Conservation (phyloP, 1,140 invertebrate genomes). For the Zophobas morio region DNA sequence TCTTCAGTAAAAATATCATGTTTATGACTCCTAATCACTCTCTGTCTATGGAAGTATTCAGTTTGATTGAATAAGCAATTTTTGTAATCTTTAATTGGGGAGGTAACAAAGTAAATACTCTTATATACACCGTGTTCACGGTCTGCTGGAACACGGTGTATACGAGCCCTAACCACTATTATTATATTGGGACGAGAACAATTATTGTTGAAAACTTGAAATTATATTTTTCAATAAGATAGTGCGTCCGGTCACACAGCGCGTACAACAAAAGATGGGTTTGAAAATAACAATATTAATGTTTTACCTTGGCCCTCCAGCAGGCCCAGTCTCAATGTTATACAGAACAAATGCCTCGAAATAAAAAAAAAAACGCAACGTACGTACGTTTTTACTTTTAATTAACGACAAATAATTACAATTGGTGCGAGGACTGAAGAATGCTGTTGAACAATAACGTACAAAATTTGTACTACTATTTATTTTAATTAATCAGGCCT, state of each 20-base stretch:
- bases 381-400: conserved; percentile 4
- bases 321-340: too few species aligned
- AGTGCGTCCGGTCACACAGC: too few species aligned
- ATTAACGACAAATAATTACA: conserved; percentile 1
- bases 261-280: too few species aligned
- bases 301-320: not conserved
- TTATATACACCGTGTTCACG: not conserved
- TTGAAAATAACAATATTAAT: not conserved
- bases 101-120: conserved; percentile 2
- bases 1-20: too few species aligned
- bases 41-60: too few species aligned
- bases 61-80: too few species aligned
- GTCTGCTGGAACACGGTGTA: not conserved
- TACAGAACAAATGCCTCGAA: too few species aligned
- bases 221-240: not conserved
- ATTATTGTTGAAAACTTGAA: not conserved
- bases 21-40: too few species aligned
- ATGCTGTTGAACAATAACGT: too few species aligned
- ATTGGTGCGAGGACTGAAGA: not conserved
- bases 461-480: not conserved
- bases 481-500: conserved; percentile 1
- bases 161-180: conserved; percentile 2
- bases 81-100: conserved; percentile 2
- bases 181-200: not conserved
- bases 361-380: too few species aligned